Evolutionary conservation across 2,797 vertebrate species (phyloP).

Genomic region (Lerista edwardsae): DNA sequence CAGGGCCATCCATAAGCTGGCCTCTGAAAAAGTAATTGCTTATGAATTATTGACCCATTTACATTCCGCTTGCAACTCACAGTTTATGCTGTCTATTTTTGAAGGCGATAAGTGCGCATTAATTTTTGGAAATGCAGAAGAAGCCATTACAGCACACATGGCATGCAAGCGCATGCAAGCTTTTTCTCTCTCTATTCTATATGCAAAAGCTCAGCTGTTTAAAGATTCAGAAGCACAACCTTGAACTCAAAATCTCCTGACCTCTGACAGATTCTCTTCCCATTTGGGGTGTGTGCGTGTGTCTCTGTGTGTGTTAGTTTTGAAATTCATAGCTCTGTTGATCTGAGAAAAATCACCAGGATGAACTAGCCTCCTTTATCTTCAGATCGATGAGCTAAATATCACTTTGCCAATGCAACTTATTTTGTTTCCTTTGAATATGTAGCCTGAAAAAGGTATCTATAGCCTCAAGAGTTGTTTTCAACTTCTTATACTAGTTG

Average conservation of each 20-base stretch:
- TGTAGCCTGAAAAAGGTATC: not conserved
- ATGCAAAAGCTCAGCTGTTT: not conserved
- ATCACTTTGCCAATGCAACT: not conserved
- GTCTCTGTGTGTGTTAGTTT: not conserved
- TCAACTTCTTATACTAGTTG: not conserved
- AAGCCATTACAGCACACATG: not conserved
- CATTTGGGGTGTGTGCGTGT: not conserved
- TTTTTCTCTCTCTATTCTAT: not conserved
- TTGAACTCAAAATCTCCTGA: not conserved
- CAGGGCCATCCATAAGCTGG: not conserved
- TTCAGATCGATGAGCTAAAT: not conserved
- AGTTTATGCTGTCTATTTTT: not conserved
- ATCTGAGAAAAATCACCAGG: not conserved
- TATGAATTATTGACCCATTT: conserved; percentile 27
- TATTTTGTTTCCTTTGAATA: not conserved
- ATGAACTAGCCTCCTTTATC: not conserved
- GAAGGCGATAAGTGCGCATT: conserved; percentile 18
- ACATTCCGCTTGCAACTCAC: conserved; percentile 5
- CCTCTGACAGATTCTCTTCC: not conserved
- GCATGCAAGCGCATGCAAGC: not conserved
- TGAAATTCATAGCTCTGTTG: not conserved
- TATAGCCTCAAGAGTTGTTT: not conserved
- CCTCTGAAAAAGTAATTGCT: conserved; percentile 21
- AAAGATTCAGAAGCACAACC: not conserved
- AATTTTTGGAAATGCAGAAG: conserved; percentile 18